phyloP scores from a whole-genome alignment of 2,888 invertebrate genomes.

The Cephus pygmeus region DNA sequence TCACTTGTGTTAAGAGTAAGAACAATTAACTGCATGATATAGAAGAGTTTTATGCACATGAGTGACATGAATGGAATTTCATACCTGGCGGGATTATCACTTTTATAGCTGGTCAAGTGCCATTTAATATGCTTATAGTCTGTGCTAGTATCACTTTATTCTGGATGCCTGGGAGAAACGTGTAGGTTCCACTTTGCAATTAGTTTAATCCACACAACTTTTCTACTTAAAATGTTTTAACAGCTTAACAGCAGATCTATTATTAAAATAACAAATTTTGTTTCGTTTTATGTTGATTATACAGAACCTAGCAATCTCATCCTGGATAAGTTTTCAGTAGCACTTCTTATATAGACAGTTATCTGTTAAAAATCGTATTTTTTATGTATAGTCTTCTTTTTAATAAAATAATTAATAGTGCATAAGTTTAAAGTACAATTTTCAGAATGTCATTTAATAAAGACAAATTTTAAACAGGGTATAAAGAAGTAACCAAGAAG shows the following conservation, averaged over 20 bases:
- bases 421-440: not conserved
- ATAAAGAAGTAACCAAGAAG: not conserved
- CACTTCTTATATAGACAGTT: not conserved
- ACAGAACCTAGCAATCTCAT: not conserved
- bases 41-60: slow-evolving; percentile 7
- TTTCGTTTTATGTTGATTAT: not conserved
- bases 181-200: not conserved
- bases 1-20: not conserved
- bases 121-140: not conserved
- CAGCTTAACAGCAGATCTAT: not conserved
- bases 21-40: not conserved
- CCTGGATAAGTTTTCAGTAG: not conserved
- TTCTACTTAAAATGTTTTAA: not conserved
- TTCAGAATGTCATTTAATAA: not conserved
- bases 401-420: not conserved
- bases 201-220: not conserved
- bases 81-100: not conserved
- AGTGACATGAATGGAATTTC: not conserved
- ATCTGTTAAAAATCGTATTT: not conserved
- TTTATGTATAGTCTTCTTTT: not conserved
- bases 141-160: not conserved
- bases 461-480: not conserved
- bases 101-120: not conserved
- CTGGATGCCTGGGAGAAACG: not conserved
- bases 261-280: not conserved